phyloP scores from a whole-genome alignment of 2,888 invertebrate genomes.

The Drosophila parthenogenetica region DNA sequence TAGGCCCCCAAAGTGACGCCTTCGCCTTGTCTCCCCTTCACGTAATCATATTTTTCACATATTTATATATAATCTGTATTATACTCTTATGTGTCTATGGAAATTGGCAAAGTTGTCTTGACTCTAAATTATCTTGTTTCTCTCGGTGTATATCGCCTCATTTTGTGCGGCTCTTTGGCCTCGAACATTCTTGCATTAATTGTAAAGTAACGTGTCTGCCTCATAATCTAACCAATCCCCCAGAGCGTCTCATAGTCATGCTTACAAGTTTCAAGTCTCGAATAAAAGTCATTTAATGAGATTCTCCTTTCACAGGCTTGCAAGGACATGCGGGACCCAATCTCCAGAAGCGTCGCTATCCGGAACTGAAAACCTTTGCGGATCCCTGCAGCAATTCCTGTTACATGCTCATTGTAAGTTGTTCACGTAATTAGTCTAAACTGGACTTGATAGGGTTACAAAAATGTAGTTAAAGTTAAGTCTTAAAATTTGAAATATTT shows the following conservation, averaged over 20 bases:
- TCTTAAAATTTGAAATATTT: too few species aligned
- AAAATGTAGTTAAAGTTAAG: too few species aligned
- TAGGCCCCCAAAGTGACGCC: constrained; percentile 42
- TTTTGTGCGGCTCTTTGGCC: constrained; percentile 59
- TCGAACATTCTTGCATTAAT: constrained; percentile 51
- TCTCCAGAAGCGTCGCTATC: constrained; percentile 93
- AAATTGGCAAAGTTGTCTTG: constrained; percentile 66
- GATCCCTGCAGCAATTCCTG: constrained; percentile 95
- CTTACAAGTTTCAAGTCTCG: background rate
- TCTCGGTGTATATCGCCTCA: constrained; percentile 71
- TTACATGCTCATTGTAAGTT: constrained; percentile 92
- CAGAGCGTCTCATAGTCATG: constrained; percentile 55
- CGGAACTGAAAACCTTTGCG: constrained; percentile 93
- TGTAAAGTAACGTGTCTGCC: constrained; percentile 56
- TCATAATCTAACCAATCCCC: constrained; percentile 58
- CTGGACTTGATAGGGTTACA: too few species aligned
- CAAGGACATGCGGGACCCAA: constrained; percentile 97
- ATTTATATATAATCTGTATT: constrained; percentile 17
- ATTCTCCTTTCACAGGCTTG: constrained; percentile 87
- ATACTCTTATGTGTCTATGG: constrained; percentile 48
- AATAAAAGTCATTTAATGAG: constrained; percentile 8
- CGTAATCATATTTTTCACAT: constrained; percentile 55
- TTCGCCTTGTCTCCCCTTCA: constrained; percentile 44
- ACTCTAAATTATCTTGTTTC: constrained; percentile 49
- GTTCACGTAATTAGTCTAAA: too few species aligned